Evolutionary conservation across 2,113 vertebrate genomes (phyloP).

Genomic region (Microtus richardsoni): DNA sequence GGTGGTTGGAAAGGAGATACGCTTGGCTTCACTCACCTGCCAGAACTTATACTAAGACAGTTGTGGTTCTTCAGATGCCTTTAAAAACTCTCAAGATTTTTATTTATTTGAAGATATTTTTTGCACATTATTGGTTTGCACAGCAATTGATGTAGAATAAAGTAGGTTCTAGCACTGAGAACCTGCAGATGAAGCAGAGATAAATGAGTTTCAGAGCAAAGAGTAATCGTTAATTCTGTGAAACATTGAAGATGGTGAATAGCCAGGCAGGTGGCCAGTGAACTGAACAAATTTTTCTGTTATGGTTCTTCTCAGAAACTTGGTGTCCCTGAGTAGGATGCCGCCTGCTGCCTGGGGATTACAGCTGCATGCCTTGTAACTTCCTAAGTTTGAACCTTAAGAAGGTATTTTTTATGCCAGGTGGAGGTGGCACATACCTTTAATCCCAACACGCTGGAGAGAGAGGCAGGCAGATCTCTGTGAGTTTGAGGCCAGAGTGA

Average conservation of each 20-base stretch:
- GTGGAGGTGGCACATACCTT: no score
- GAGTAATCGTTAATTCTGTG: slow-evolving; percentile 2
- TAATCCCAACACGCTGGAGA: no score
- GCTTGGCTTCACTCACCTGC: slow-evolving; percentile 51
- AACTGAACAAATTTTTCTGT: background rate
- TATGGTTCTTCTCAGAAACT: background rate
- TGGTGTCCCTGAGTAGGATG: background rate
- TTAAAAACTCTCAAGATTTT: slow-evolving; percentile 26
- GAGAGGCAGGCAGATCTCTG: no score
- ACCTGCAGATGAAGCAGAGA: background rate
- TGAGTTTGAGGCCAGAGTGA: no score
- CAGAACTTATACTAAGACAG: background rate
- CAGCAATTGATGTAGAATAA: slow-evolving; percentile 29
- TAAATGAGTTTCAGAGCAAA: slow-evolving; percentile 27
- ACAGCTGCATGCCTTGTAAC: background rate
- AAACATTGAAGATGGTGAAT: background rate
- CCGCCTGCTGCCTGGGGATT: background rate
- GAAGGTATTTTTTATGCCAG: background rate
- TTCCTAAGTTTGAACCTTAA: background rate
- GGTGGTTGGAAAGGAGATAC: slow-evolving; percentile 55
- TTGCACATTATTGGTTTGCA: background rate
- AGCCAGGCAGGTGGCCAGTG: background rate
- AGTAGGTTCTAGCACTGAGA: slow-evolving; percentile 8
- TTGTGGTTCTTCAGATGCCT: slow-evolving; percentile 37
- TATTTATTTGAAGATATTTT: background rate